These are phyloP conservation scores for Andrena fulva DNA, from an alignment of 2,888 invertebrate genomes.

Conservation along the genomic window DNA sequence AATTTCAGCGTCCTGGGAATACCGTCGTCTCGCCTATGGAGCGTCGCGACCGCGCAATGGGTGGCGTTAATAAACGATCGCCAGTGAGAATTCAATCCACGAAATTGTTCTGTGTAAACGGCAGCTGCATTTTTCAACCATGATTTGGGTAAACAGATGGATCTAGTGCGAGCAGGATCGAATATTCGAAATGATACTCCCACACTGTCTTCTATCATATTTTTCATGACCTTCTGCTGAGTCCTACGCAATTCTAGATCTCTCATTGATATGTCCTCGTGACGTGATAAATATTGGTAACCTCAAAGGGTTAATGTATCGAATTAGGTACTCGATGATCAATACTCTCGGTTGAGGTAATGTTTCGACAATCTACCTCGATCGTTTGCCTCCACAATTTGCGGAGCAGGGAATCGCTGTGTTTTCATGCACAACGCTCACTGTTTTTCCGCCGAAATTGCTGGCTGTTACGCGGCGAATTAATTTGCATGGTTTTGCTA, in stretches of 20 bases:
- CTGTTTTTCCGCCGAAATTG: no score
- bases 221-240: no score
- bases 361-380: neutral
- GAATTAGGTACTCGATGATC: neutral
- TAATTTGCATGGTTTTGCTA: no score
- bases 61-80: constrained; percentile 19
- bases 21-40: neutral
- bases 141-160: neutral
- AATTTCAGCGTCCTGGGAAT: constrained; percentile 55
- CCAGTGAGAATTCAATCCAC: neutral
- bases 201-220: no score
- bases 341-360: neutral
- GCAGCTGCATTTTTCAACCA: neutral
- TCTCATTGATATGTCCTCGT: neutral
- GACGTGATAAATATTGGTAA: neutral
- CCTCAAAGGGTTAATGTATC: neutral
- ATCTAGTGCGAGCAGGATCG: no score
- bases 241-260: no score
- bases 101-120: neutral
- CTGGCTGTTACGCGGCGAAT: no score
- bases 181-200: no score
- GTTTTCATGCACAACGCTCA: no score
- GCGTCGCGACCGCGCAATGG: neutral
- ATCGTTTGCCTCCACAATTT: constrained; percentile 27
- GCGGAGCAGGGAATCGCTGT: neutral